Base-by-base conservation (phyloP, 2,113 vertebrate genomes). In the Potamarius usumacintae region DNA sequence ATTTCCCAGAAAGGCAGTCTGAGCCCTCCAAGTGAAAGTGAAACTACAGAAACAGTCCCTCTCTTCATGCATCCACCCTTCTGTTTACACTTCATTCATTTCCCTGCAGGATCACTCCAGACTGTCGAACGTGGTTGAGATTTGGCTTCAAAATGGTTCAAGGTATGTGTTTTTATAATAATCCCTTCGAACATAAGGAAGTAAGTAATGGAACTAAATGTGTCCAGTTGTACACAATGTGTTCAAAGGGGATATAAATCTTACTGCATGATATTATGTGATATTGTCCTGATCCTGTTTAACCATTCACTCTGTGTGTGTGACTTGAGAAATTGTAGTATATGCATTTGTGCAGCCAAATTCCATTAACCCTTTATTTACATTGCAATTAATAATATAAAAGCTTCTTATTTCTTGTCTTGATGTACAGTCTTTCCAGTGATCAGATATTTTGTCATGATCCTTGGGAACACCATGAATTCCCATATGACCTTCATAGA, bases 401-500 rank as follows among this genome's bases (percentile, higher is more conserved):
- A n/a, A 1, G 25, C 8, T 65, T n/a, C n/a, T 12, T 52, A 9
- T n/a, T n/a, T n/a, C 9, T 25, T n/a, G 15, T 17, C 22, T 55
- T 10, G 10, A 48, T 67, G 7, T 25, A 2, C 22, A 25, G 22
- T 60, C 18, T 22, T 57, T 74, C 18, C 55, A 77, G 2, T 10
- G 0, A 25, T 53, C 9, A 34, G 0, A 52, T 11, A 25, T 42
- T 55, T 20, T 27, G 57, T 79, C 84, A 30, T 30, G 58, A 18
- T 72, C 7, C 3, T 86, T 79, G 85, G 85, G 15, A 86, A 79
- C 3, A 67, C 85, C 74, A 9, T 53, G 60, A 5, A 79, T 25
- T 53, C 74, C 60, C 74, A 86, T 60, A 27, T 5, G 34, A 53
- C 74, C 25, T 55, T 86, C 9, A 0, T 86, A 76, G 27, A 86